Percentiles rank a stretch among this genome's conserved stretches.
These are phyloP conservation scores for Panurus biarmicus DNA, from an alignment of 2,113 vertebrate genomes.

Conservation along the genomic window DNA sequence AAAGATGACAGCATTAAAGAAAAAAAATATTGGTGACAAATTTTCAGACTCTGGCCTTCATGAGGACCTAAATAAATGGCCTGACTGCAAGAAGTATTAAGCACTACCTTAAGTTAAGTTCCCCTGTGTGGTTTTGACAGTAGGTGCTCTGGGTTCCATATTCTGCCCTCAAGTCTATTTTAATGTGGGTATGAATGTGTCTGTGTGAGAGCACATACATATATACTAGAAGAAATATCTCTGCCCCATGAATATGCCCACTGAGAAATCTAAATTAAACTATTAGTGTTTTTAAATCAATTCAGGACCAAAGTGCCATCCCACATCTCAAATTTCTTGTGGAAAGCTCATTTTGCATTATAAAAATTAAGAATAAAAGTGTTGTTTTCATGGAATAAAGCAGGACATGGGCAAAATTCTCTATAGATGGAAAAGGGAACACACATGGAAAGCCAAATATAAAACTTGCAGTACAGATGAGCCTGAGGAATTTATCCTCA, in stretches of 20 bases:
- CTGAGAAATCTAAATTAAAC: not conserved
- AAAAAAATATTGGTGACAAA: not conserved
- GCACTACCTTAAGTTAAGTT: not conserved
- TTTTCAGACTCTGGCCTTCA: not conserved
- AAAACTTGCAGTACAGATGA: not conserved
- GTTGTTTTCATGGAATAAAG: not conserved
- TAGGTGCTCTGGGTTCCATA: not conserved
- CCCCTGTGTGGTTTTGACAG: not conserved
- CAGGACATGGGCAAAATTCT: not conserved
- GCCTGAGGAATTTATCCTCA: not conserved
- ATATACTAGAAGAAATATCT: not conserved
- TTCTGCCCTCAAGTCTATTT: not conserved
- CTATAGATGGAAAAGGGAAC: not conserved
- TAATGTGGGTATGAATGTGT: not conserved
- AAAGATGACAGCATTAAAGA: not conserved
- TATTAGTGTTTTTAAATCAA: not conserved
- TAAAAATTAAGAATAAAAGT: not conserved
- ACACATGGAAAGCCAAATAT: not conserved
- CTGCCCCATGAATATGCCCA: not conserved
- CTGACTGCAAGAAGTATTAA: not conserved
- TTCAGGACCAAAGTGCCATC: not conserved
- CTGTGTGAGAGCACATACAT: not conserved
- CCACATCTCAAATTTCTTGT: not conserved
- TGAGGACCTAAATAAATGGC: not conserved
- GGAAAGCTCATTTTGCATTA: not conserved